A percentile compares a stretch with the other conserved stretches of the same genome.
phyloP scores from a whole-genome alignment of 2,113 vertebrate genomes.

The Takifugu flavidus region DNA sequence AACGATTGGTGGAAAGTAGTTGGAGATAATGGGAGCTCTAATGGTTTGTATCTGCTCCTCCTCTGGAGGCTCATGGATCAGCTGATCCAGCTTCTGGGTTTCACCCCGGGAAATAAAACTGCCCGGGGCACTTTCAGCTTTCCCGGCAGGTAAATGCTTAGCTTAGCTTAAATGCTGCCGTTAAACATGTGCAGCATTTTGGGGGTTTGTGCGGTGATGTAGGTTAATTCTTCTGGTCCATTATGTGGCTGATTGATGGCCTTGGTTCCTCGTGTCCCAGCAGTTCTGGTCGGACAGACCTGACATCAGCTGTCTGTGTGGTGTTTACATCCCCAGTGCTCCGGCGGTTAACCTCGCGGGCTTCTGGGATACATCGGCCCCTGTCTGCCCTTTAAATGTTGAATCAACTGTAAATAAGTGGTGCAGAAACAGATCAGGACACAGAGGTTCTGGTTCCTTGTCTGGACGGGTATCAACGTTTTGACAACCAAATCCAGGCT shows the following conservation, averaged over 20 bases:
- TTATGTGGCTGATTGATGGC: neutral
- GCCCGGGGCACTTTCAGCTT: too few species aligned
- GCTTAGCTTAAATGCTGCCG: neutral
- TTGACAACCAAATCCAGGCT: too few species aligned
- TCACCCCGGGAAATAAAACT: too few species aligned
- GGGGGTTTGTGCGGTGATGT: neutral
- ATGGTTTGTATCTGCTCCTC: neutral
- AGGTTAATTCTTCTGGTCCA: too few species aligned
- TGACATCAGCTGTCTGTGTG: conserved; percentile 47
- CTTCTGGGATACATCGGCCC: conserved; percentile 66
- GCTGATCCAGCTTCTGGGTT: too few species aligned
- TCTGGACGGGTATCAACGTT: neutral
- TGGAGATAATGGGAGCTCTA: neutral
- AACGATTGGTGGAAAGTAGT: conserved; percentile 74
- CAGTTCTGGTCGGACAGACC: conserved; percentile 30
- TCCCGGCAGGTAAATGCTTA: neutral
- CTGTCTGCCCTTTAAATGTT: conserved; percentile 75
- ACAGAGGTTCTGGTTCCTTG: neutral
- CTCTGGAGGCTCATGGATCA: too few species aligned
- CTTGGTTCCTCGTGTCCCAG: neutral
- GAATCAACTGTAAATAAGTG: conserved; percentile 3
- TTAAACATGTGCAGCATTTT: neutral
- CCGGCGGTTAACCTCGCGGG: conserved; percentile 65
- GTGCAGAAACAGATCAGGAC: neutral
- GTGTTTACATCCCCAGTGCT: conserved; percentile 64